Base-by-base conservation (phyloP, 2,113 vertebrate genomes). In the Caretta caretta region DNA sequence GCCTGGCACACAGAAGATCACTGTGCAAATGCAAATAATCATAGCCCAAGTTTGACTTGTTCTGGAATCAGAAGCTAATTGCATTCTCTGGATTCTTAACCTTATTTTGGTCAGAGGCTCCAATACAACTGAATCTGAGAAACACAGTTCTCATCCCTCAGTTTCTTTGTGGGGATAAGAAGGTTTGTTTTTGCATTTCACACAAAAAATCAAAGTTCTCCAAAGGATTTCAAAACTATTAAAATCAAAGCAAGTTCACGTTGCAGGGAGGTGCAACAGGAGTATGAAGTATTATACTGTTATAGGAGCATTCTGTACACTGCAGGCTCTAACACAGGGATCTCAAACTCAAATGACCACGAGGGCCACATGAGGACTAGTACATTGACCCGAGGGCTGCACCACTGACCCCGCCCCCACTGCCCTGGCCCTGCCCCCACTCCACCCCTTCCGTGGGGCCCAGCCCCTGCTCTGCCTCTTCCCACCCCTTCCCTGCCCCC, bases 41-140 rank as follows among this genome's bases (percentile, higher is more conserved):
- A 31, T 11, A 25, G 38, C 85, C 95, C 3, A 1, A 86, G 46
- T 82, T 93, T 65, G 87, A 94, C 62, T 91, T 9, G 8, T 57
- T 48, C 90, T 91, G 90, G 95, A 95, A 91, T 14, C 29, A 27
- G 29, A 31, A 82, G 89, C 84, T 72, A 85, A 83, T 42, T 89
- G 80, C 56, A 12, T 72, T 54, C 57, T 11, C 80, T 91, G 62
- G 84, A 96, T 90, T 87, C 93, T 88, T 89, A 92, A 87, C 84
- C 90, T 96, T 87, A 97, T 97, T 92, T 96, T 97, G 97, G 93
- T 96, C 97, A 97, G 93, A 54, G 84, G 80, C 86, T 95, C 87
- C 75, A 4, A 90, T 89, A 96, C 88, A 88, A 93, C 92, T 38
- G 51, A 83, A 82, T 83, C 90, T 19, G 22, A 93, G 90, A 91